Base-by-base conservation (phyloP, 1,140 invertebrate species). In the Brachionus calyciflorus region DNA sequence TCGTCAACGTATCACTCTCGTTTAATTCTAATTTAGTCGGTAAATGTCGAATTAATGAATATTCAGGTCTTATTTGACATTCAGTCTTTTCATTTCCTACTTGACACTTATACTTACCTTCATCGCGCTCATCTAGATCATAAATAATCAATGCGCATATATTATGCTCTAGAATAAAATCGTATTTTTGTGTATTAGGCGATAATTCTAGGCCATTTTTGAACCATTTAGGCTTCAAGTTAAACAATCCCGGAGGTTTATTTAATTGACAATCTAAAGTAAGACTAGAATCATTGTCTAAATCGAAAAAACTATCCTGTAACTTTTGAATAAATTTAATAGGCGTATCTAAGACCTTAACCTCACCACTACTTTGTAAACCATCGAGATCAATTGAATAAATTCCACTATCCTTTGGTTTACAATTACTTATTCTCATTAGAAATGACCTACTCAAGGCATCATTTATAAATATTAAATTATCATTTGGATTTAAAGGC, bases 141-240 rank as follows among this genome's bases (percentile, higher is more conserved):
- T 76, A 55, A 17, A 76, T 76, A 5, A 76, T 76, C 19, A 76
- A 24, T 55, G 70, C 70, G 17, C 48, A 53, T 28, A 76, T 55
- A 17, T 76, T 53, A 40, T 76, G 70, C 17, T 76, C 70, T 2
- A 48, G 33, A 55, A 55, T 41, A 26, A 76, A 41, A 24, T 76
- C 70, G 17, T 76, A 76, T 55, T 76, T 76, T n/a, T 48, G 28
- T 28, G 41, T 48, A 40, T 55, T 55, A 2, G 70, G 19, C 12
- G 3, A 3, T 6, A 76, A 10, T 37, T 57, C 33, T 14, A 76
- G 12, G 17, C 30, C 49, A 19, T 76, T 76, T 55, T 76, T 76
- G n/a, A 55, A 76, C 70, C 70, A 76, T 12, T 21, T 30, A 7
- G 70, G 53, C 17, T 55, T 53, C 19, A 46, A 12, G 9, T 73